These are phyloP conservation scores for Crenuchus spilurus DNA, from an alignment of 2,797 vertebrate genomes.

Conservation along the genomic window DNA sequence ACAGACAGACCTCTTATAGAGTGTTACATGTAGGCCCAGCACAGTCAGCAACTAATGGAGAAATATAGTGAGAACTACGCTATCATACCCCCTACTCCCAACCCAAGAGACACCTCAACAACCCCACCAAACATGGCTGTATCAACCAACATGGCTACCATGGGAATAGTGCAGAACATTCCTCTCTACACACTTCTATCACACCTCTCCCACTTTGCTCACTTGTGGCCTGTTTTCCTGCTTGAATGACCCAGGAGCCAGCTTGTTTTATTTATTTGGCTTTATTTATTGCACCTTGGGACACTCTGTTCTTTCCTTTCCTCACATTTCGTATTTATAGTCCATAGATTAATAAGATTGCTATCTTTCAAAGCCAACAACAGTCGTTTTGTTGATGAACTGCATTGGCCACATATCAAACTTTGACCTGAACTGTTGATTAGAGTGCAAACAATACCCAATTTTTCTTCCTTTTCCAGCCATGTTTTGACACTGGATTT, in stretches of 20 bases:
- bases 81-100: background rate
- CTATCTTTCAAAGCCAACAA: constrained; percentile 23
- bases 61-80: constrained; percentile 27
- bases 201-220: constrained; percentile 20
- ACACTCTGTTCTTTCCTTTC: constrained; percentile 26
- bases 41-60: constrained; percentile 25
- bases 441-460: constrained; percentile 3
- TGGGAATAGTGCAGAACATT: constrained; percentile 38
- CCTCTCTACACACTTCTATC: constrained; percentile 24
- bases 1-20: constrained; percentile 46
- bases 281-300: constrained; percentile 38
- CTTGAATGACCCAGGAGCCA: constrained; percentile 25
- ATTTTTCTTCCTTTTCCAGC: constrained; percentile 7
- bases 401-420: constrained; percentile 27
- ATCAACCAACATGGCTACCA: constrained; percentile 33
- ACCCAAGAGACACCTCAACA: constrained; percentile 21
- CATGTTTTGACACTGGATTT: background rate
- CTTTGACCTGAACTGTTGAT: constrained; percentile 21
- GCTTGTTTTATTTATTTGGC: constrained; percentile 44
- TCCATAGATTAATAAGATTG: constrained; percentile 32
- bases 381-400: constrained; percentile 19
- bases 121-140: constrained; percentile 23
- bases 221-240: constrained; percentile 5
- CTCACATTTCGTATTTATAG: constrained; percentile 31
- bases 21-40: constrained; percentile 35